phyloP scores from a whole-genome alignment of 2,797 vertebrate species.

The Alcedo quadribrachys region DNA sequence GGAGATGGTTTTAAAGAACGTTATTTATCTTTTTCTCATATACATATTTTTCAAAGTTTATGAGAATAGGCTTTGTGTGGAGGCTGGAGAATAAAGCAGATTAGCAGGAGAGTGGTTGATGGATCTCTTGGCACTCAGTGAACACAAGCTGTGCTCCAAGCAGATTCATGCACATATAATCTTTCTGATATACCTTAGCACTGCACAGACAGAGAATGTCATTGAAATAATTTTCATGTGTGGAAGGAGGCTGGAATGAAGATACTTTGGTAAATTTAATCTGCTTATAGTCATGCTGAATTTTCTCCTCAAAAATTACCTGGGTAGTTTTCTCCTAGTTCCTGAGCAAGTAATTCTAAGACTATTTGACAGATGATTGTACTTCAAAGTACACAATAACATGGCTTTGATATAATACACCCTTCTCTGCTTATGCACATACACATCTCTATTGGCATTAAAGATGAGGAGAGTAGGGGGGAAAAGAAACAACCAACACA shows the following conservation, averaged over 20 bases:
- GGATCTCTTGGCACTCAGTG: not conserved
- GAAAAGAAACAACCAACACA: not conserved
- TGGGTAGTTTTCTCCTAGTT: not conserved
- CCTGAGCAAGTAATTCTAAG: conserved; percentile 1
- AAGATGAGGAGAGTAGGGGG: not conserved
- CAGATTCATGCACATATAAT: not conserved
- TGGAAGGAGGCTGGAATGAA: not conserved
- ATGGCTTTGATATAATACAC: not conserved
- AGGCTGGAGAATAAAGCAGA: not conserved
- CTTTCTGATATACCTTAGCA: not conserved
- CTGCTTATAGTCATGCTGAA: not conserved
- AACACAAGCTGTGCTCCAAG: not conserved
- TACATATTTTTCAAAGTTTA: not conserved
- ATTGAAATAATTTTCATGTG: not conserved
- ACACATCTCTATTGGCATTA: not conserved
- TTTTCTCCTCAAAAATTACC: not conserved
- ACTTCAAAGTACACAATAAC: not conserved
- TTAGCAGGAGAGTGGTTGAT: not conserved
- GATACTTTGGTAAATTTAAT: not conserved
- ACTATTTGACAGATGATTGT: not conserved
- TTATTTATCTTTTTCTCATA: not conserved
- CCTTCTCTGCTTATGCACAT: not conserved
- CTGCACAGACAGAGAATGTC: not conserved
- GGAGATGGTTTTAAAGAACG: not conserved
- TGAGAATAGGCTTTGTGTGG: not conserved